phyloP scores from a whole-genome alignment of 2,888 invertebrate genomes.

The Nemurella pictetii region DNA sequence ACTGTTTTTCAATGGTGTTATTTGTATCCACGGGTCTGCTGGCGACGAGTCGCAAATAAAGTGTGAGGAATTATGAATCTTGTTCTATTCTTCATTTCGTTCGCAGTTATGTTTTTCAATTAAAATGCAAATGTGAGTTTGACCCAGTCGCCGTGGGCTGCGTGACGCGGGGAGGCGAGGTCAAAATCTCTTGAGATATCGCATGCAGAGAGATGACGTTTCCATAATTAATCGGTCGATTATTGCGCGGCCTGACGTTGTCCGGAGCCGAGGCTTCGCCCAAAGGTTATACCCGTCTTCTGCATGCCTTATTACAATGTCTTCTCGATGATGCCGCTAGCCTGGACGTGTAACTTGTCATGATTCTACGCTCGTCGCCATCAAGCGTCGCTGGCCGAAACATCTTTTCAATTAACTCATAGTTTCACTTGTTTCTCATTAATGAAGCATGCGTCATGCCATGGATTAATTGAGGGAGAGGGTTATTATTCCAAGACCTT shows the following conservation, averaged over 20 bases:
- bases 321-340: neutral
- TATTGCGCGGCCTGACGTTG: no score
- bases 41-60: neutral
- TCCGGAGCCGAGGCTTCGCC: neutral
- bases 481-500: neutral
- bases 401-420: neutral
- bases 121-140: neutral
- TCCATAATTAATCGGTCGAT: neutral
- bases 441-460: neutral
- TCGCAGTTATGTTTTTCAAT: neutral
- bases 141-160: neutral
- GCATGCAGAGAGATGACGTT: neutral
- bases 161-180: neutral
- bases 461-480: neutral
- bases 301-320: neutral
- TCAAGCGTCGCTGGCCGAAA: neutral
- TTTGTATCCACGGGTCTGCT: neutral
- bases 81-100: neutral
- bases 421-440: neutral
- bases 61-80: neutral
- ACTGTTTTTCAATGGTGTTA: neutral
- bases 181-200: neutral
- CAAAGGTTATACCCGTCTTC: neutral
- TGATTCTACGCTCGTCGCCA: neutral
- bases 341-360: neutral